Conservation (phyloP, 1,140 invertebrate genomes). For the Gonioctena quinquepunctata region DNA sequence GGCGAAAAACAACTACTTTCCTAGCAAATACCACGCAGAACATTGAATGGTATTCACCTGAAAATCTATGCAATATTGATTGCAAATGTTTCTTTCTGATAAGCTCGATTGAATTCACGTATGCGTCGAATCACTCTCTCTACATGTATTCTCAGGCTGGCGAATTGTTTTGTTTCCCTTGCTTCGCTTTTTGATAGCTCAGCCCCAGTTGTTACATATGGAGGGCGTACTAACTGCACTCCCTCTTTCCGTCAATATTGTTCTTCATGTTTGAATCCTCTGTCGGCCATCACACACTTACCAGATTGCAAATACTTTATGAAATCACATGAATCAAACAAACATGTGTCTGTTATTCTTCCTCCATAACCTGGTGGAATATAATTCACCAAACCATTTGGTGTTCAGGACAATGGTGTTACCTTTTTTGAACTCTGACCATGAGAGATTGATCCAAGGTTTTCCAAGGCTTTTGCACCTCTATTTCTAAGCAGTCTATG, state of each 20-base stretch:
- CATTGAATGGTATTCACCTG: too few relatives aligned
- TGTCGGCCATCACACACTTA: constrained; percentile 45
- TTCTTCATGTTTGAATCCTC: constrained; percentile 51
- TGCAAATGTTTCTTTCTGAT: too few relatives aligned
- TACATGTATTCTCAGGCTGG: constrained; percentile 41
- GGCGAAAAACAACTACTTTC: too few relatives aligned
- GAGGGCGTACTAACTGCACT: constrained; percentile 50
- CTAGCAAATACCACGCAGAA: too few relatives aligned
- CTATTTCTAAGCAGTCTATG: constrained; percentile 50
- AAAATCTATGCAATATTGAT: too few relatives aligned
- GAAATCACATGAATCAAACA: constrained; percentile 51
- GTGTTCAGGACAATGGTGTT: constrained; percentile 56
- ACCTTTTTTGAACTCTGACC: constrained; percentile 58
- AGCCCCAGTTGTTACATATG: constrained; percentile 44
- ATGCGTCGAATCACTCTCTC: constrained; percentile 42
- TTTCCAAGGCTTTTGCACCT: constrained; percentile 54
- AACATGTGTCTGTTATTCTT: constrained; percentile 43
- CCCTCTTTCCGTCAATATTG: constrained; percentile 32
- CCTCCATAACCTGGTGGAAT: constrained; percentile 54
- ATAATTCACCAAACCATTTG: constrained; percentile 55
- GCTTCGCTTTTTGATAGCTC: constrained; percentile 13
- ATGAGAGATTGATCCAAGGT: constrained; percentile 53
- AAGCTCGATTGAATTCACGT: constrained; percentile 13
- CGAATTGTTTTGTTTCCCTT: constrained; percentile 39
- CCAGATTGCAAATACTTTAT: constrained; percentile 34